A percentile compares a stretch with the other conserved stretches of the same genome.
These are phyloP conservation scores for Eupelmus urozonus DNA, from an alignment of 2,888 invertebrate genomes.

Conservation along the genomic window DNA sequence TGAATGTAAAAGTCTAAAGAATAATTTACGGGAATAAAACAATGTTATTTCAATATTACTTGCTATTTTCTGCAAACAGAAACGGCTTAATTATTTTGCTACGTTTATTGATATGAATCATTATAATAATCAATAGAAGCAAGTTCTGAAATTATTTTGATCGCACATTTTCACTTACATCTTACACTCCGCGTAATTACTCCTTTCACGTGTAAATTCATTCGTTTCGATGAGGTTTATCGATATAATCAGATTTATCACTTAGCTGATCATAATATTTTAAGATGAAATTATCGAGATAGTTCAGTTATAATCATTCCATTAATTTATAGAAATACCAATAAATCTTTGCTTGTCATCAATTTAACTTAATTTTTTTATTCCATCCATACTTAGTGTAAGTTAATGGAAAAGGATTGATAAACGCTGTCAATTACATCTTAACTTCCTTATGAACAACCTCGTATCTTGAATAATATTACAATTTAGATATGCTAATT, in stretches of 20 bases:
- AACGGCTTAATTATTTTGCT: too few species aligned
- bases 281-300: not conserved
- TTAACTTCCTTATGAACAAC: not conserved
- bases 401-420: too few species aligned
- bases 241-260: slow-evolving; percentile 22
- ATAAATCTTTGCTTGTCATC: not conserved
- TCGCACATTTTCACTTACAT: not conserved
- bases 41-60: too few species aligned
- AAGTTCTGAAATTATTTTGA: not conserved
- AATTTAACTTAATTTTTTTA: not conserved
- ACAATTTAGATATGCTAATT: not conserved
- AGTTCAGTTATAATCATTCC: not conserved
- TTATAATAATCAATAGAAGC: not conserved
- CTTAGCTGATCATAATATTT: slow-evolving; percentile 10
- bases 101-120: not conserved
- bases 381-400: not conserved
- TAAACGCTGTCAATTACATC: too few species aligned
- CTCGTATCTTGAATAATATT: not conserved
- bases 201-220: not conserved
- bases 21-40: too few species aligned
- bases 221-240: slow-evolving; percentile 6
- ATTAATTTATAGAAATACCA: not conserved
- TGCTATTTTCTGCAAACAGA: too few species aligned
- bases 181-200: slow-evolving; percentile 17
- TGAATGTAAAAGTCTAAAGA: too few species aligned